Conservation (phyloP, 2,888 invertebrate genomes). For the Agapostemon virescens region DNA sequence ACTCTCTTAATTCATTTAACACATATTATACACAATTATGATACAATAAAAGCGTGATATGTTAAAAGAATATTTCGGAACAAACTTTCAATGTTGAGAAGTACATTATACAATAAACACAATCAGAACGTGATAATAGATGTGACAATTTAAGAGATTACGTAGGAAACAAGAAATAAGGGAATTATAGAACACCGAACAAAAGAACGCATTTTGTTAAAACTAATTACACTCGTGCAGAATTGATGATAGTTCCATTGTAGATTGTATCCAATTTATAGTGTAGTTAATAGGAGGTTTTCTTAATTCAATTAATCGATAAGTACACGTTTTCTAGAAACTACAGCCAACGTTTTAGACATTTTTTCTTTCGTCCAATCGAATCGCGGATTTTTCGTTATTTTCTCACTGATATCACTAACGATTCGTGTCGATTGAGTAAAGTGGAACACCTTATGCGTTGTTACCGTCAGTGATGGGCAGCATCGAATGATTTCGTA, state of each 20-base stretch:
- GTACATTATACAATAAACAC: background rate
- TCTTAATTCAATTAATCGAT: background rate
- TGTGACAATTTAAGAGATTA: background rate
- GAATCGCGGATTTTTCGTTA: background rate
- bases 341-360: background rate
- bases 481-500: too few relatives aligned
- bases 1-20: constrained; percentile 11
- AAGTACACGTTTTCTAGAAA: background rate
- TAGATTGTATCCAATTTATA: background rate
- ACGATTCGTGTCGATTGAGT: constrained; percentile 11
- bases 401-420: background rate
- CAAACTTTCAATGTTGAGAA: constrained; percentile 1
- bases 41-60: constrained; percentile 8
- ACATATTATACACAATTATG: constrained; percentile 13
- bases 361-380: background rate
- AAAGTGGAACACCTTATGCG: background rate
- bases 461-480: background rate
- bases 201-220: background rate
- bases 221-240: background rate
- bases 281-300: background rate
- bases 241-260: background rate
- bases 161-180: background rate
- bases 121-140: background rate
- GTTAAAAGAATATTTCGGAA: constrained; percentile 9
- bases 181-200: background rate